Evolutionary conservation across 2,113 vertebrate species (phyloP).

Genomic region (Turdus rufiventris): DNA sequence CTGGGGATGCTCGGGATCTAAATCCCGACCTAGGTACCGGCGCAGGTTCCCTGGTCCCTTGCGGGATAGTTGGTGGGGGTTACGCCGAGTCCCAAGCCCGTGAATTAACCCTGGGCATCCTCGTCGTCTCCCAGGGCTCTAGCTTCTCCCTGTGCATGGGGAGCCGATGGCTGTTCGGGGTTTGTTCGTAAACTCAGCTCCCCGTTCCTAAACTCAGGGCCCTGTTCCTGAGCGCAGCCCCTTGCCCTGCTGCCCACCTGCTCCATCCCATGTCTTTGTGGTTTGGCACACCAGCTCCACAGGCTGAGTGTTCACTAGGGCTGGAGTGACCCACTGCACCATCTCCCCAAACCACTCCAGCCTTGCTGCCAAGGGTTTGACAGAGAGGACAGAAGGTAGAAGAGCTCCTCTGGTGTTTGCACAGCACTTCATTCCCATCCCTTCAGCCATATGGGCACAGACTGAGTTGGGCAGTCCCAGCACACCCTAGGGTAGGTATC

Average conservation of each 20-base stretch:
- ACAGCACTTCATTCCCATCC: fast-evolving
- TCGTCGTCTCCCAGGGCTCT: not conserved
- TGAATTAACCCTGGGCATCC: no score
- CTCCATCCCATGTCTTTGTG: not conserved
- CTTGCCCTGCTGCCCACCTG: not conserved
- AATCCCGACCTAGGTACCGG: fast-evolving
- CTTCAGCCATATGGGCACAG: not conserved
- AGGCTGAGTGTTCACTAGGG: not conserved
- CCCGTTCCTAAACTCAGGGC: not conserved
- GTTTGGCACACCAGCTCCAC: not conserved
- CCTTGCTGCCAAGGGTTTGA: not conserved
- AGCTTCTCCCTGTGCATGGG: not conserved
- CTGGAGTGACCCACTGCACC: not conserved
- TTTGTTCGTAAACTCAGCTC: not conserved
- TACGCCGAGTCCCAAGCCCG: fast-evolving
- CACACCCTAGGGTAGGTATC: not conserved
- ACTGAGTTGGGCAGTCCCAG: not conserved
- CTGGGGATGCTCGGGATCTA: no score
- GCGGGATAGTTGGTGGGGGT: not conserved
- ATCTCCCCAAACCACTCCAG: not conserved
- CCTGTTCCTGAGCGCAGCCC: not conserved
- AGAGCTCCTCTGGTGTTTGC: not conserved
- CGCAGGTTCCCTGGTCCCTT: not conserved
- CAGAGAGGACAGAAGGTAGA: no score
- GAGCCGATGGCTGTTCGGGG: not conserved